These are phyloP conservation scores for Erpetoichthys calabaricus DNA, from an alignment of 2,797 vertebrate genomes.

Conservation along the genomic window DNA sequence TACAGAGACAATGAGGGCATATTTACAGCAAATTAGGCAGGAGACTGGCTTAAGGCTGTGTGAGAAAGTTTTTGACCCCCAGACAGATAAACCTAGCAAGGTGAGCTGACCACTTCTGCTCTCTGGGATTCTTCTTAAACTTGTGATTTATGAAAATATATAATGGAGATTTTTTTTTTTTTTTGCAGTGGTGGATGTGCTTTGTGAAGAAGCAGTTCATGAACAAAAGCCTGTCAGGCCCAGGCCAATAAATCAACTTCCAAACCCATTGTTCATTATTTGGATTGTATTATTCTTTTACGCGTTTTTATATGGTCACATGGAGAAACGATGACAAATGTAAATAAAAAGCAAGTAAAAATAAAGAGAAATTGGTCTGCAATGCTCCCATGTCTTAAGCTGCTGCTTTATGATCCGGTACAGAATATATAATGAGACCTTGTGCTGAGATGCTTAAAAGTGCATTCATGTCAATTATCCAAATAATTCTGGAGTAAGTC, in stretches of 20 bases:
- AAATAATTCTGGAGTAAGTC: too few species aligned
- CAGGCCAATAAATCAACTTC: conserved; percentile 62
- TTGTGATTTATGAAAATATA: background rate
- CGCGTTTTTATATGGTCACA: background rate
- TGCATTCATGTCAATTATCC: too few species aligned
- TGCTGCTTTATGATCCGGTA: too few species aligned
- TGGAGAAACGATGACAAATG: too few species aligned
- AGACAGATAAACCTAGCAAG: conserved; percentile 96
- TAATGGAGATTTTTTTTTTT: conserved; percentile 9
- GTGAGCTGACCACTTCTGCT: conserved; percentile 38
- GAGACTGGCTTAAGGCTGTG: conserved; percentile 89
- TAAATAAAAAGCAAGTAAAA: too few species aligned
- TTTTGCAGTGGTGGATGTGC: conserved; percentile 89
- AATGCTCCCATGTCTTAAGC: too few species aligned
- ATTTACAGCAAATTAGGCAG: conserved; percentile 89
- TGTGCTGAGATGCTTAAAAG: too few species aligned
- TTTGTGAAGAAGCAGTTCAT: conserved; percentile 98
- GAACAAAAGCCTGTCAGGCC: conserved; percentile 96
- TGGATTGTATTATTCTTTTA: conserved; percentile 7
- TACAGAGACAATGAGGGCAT: conserved; percentile 84
- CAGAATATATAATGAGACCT: too few species aligned
- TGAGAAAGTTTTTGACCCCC: conserved; percentile 93
- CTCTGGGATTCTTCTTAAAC: background rate
- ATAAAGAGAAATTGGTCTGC: too few species aligned
- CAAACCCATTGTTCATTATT: background rate